These are phyloP conservation scores for Propsilocerus akamusi DNA, from an alignment of 1,140 invertebrate genomes.

Conservation along the genomic window DNA sequence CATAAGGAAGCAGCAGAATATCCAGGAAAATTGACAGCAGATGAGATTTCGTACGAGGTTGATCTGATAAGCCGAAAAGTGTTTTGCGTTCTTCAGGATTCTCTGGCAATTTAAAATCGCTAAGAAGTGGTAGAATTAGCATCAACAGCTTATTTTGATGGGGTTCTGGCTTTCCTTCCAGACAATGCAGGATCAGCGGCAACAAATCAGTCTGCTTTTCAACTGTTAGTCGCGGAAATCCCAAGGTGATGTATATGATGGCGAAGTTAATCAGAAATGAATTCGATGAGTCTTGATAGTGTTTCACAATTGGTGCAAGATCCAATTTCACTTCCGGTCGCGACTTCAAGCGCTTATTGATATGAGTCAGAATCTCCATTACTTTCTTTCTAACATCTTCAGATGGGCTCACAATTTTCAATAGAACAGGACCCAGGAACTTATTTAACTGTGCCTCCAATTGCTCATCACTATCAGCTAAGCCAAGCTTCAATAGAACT, in stretches of 20 bases:
- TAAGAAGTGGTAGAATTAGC: slow-evolving; percentile 59
- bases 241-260: slow-evolving; percentile 85
- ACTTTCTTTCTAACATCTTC: slow-evolving; percentile 72
- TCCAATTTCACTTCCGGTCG: slow-evolving; percentile 68
- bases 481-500: slow-evolving; percentile 72
- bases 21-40: slow-evolving; percentile 65
- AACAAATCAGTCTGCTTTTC: slow-evolving; percentile 59
- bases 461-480: slow-evolving; percentile 75
- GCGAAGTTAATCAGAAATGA: slow-evolving; percentile 66
- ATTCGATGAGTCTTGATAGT: slow-evolving; percentile 46
- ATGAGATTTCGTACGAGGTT: slow-evolving; percentile 28
- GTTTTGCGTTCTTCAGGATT: slow-evolving; percentile 41
- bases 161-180: slow-evolving; percentile 59
- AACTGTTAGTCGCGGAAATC: slow-evolving; percentile 59
- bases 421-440: slow-evolving; percentile 73
- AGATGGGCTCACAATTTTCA: slow-evolving; percentile 71
- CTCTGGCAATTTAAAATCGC: slow-evolving; percentile 44
- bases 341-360: slow-evolving; percentile 77
- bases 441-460: slow-evolving; percentile 62
- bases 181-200: slow-evolving; percentile 53
- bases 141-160: slow-evolving; percentile 79
- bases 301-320: slow-evolving; percentile 60
- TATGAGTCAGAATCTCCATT: slow-evolving; percentile 83
- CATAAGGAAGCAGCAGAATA: slow-evolving; percentile 68
- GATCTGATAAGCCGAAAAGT: slow-evolving; percentile 35